Conservation (phyloP, 1,140 invertebrate genomes). For the Saccostrea cuccullata region DNA sequence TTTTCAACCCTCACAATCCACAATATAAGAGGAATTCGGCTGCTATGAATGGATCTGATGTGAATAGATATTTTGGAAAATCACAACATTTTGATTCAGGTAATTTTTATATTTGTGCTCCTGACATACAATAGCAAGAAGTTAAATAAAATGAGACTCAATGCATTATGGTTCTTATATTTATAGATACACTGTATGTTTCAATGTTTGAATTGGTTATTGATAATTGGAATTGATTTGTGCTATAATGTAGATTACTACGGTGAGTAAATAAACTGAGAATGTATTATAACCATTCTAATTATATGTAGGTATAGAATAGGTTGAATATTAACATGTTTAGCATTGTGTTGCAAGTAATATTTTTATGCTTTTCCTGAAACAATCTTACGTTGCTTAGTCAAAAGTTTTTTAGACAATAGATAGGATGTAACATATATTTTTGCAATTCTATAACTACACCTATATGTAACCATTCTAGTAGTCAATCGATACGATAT, state of each 20-base stretch:
- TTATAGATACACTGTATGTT: too few relatives aligned
- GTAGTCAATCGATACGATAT: neutral
- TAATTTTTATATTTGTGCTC: conserved; percentile 42
- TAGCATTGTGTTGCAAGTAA: neutral
- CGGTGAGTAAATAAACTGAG: conserved; percentile 8
- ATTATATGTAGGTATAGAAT: neutral
- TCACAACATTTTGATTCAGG: conserved; percentile 58
- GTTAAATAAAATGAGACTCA: too few relatives aligned
- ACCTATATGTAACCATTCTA: too few relatives aligned
- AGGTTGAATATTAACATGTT: neutral
- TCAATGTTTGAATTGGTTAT: too few relatives aligned
- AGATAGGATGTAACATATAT: too few relatives aligned
- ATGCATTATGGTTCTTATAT: too few relatives aligned
- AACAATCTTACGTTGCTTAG: neutral
- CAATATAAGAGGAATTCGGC: conserved; percentile 45
- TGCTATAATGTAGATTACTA: neutral
- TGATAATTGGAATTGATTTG: neutral
- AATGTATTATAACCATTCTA: neutral
- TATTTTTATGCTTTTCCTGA: neutral
- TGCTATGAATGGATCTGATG: conserved; percentile 50
- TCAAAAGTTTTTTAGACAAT: too few relatives aligned
- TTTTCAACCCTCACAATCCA: conserved; percentile 54
- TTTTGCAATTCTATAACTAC: too few relatives aligned
- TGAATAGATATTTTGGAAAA: conserved; percentile 54
- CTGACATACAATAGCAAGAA: neutral